Evolutionary conservation across 1,140 invertebrate species (phyloP).

Genomic region (Drosophila suzukii): DNA sequence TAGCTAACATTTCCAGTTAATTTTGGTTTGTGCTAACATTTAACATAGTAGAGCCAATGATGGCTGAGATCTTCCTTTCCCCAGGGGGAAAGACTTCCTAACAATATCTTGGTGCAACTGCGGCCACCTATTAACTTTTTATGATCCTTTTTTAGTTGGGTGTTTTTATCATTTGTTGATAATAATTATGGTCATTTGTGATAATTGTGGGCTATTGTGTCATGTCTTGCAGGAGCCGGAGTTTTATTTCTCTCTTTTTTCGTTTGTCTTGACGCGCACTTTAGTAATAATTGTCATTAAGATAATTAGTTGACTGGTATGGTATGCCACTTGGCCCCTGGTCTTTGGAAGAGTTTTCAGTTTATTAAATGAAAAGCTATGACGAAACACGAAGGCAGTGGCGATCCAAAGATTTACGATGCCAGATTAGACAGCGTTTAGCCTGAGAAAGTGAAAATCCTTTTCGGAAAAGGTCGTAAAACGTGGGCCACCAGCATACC

Average conservation of each 20-base stretch:
- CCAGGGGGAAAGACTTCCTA: slow-evolving; percentile 21
- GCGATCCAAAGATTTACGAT: slow-evolving; percentile 52
- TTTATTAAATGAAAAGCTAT: slow-evolving; percentile 83
- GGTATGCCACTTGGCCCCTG: slow-evolving; percentile 63
- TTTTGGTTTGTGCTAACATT: slow-evolving; percentile 51
- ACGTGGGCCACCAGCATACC: slow-evolving; percentile 25
- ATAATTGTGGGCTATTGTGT: slow-evolving; percentile 78
- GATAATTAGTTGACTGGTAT: slow-evolving; percentile 72
- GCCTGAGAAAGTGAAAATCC: slow-evolving; percentile 61
- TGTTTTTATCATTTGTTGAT: slow-evolving; percentile 71
- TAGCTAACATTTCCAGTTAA: slow-evolving; percentile 18
- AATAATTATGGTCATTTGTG: slow-evolving; percentile 82
- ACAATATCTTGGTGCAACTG: slow-evolving; percentile 16
- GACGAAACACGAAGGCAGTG: slow-evolving; percentile 48
- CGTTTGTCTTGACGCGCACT: slow-evolving; percentile 47
- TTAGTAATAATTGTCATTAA: slow-evolving; percentile 79
- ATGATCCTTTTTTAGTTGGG: slow-evolving; percentile 63
- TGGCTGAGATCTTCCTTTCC: slow-evolving; percentile 8
- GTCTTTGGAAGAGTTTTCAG: slow-evolving; percentile 48
- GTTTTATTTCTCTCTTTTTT: slow-evolving; percentile 43
- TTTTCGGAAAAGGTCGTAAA: slow-evolving; percentile 47
- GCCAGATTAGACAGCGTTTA: slow-evolving; percentile 57
- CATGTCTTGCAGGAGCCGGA: slow-evolving; percentile 37
- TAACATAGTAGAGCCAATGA: slow-evolving; percentile 26
- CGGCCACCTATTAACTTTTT: slow-evolving; percentile 36